Percentiles rank a stretch among this genome's conserved stretches.
Conservation (phyloP, 2,797 vertebrate genomes). For the Spea hammondii region DNA sequence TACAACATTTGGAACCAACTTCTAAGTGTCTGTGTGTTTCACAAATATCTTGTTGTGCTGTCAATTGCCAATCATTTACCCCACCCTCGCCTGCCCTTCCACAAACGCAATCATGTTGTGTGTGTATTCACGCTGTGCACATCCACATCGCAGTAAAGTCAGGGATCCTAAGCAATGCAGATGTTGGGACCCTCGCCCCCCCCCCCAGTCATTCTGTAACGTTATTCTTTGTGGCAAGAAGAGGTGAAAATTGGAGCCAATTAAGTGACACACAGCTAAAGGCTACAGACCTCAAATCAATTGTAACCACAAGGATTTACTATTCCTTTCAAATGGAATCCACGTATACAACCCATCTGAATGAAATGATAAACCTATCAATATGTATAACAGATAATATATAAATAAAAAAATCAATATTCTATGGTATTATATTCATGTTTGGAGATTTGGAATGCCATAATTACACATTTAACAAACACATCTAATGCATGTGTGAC, state of each 20-base stretch:
- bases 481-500: not conserved
- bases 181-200: not conserved
- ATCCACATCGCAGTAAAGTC: conserved; percentile 9
- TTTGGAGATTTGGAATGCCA: too few relatives aligned
- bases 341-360: not conserved
- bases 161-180: conserved; percentile 32
- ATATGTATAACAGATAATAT: too few relatives aligned
- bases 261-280: conserved; percentile 45
- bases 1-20: not conserved
- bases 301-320: conserved; percentile 43
- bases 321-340: not conserved
- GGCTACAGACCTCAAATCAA: conserved; percentile 45
- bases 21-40: too few relatives aligned
- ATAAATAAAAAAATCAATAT: too few relatives aligned
- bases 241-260: conserved; percentile 50
- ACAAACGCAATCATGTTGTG: conserved; percentile 31
- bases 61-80: not conserved
- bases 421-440: too few relatives aligned
- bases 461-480: too few relatives aligned
- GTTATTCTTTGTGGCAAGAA: conserved; percentile 34
- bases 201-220: conserved; percentile 1
- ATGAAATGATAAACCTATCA: too few relatives aligned
- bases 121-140: conserved; percentile 40
- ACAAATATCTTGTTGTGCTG: too few relatives aligned
- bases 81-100: not conserved